Evolutionary conservation across 2,113 vertebrate genomes (phyloP).

Genomic region (Percina caprodes): DNA sequence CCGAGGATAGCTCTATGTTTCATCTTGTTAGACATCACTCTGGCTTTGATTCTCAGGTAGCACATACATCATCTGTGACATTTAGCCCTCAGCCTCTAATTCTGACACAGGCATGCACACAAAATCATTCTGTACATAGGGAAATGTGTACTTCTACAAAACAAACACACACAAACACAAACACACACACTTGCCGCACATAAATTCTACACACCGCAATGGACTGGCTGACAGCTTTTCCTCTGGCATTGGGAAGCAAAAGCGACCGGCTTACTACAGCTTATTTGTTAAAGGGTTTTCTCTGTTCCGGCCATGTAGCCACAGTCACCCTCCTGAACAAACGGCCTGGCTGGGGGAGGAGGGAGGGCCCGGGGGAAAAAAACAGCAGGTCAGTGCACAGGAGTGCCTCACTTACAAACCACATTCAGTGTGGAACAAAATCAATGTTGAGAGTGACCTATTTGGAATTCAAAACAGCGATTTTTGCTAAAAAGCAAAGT

Average conservation of each 20-base stretch:
- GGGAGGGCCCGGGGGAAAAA: neutral
- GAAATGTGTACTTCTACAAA: neutral
- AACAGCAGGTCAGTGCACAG: constrained; percentile 7
- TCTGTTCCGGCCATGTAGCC: constrained; percentile 42
- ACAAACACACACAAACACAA: constrained; percentile 5
- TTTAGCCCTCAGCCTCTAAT: constrained; percentile 41
- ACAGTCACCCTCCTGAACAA: constrained; percentile 12
- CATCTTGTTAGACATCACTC: neutral
- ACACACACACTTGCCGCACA: constrained; percentile 1
- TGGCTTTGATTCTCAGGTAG: neutral
- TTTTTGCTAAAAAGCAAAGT: no score
- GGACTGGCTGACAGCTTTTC: constrained; percentile 32
- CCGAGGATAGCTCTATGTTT: neutral
- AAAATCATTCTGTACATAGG: neutral
- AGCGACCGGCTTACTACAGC: constrained; percentile 22
- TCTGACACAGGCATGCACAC: constrained; percentile 17
- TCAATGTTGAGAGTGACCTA: neutral
- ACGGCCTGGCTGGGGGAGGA: neutral
- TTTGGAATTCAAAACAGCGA: no score
- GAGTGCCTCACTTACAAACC: neutral
- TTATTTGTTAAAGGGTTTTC: constrained; percentile 57
- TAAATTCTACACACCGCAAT: constrained; percentile 44
- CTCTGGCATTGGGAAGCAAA: constrained; percentile 15
- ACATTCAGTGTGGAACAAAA: neutral
- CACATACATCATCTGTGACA: constrained; percentile 8